These are phyloP conservation scores for Microcaecilia unicolor DNA, from an alignment of 2,797 vertebrate genomes.

Conservation along the genomic window DNA sequence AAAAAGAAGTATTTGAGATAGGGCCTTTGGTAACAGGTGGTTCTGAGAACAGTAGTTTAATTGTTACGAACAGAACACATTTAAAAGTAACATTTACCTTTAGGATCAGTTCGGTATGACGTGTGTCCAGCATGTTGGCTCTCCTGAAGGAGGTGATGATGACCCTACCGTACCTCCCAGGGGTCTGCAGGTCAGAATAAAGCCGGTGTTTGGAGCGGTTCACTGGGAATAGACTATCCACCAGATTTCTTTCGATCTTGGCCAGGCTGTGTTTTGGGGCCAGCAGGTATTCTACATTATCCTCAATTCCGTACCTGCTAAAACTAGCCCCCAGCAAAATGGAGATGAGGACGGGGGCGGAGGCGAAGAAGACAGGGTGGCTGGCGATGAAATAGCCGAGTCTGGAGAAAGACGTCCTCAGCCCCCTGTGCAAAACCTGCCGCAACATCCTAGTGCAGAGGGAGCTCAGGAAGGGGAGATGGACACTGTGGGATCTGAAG, in stretches of 20 bases:
- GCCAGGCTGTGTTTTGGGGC: slow-evolving; percentile 93
- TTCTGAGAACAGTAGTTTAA: background rate
- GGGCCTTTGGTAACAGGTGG: slow-evolving; percentile 13
- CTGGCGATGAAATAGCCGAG: slow-evolving; percentile 89
- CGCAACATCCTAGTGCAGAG: slow-evolving; percentile 93
- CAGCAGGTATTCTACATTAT: slow-evolving; percentile 86
- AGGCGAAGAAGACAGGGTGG: slow-evolving; percentile 95
- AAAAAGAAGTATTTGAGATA: too few species aligned
- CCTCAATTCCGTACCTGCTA: slow-evolving; percentile 91
- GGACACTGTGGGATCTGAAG: slow-evolving; percentile 61
- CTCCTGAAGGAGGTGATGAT: slow-evolving; percentile 80
- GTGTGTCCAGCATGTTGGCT: slow-evolving; percentile 87
- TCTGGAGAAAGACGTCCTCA: slow-evolving; percentile 82
- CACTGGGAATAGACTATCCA: slow-evolving; percentile 90
- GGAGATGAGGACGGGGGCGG: slow-evolving; percentile 86
- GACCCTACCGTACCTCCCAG: slow-evolving; percentile 88
- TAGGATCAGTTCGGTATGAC: slow-evolving; percentile 78
- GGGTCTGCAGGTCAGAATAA: slow-evolving; percentile 93
- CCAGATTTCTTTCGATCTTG: slow-evolving; percentile 93
- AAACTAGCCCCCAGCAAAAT: slow-evolving; percentile 94
- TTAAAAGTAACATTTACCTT: slow-evolving; percentile 60
- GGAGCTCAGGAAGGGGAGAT: slow-evolving; percentile 62
- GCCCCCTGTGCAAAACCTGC: slow-evolving; percentile 90
- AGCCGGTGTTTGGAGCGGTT: slow-evolving; percentile 94
- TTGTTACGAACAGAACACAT: too few species aligned